Percentiles rank a stretch among this genome's conserved stretches.
phyloP scores from a whole-genome alignment of 2,888 invertebrate species.

The Seira sanloemensis region DNA sequence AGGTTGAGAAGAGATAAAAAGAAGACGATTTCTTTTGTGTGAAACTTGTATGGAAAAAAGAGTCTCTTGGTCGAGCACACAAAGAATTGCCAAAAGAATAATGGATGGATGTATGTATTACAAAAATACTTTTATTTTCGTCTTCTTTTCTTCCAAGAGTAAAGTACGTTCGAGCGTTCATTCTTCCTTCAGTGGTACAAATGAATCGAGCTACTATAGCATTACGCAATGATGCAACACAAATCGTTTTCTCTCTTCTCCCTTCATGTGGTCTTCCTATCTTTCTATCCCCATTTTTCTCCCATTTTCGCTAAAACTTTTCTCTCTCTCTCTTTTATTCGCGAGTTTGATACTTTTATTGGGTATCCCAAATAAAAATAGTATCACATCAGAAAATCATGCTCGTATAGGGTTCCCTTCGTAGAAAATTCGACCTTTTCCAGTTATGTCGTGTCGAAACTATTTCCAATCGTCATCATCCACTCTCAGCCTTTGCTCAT shows the following conservation, averaged over 20 bases:
- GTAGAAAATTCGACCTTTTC: constrained; percentile 33
- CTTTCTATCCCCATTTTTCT: not conserved
- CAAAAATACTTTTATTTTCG: constrained; percentile 8
- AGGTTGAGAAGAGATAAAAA: constrained; percentile 53
- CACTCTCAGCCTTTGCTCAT: not conserved
- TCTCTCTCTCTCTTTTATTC: constrained; percentile 17
- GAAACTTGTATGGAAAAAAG: constrained; percentile 48
- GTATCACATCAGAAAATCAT: constrained; percentile 1
- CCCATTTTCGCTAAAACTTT: constrained; percentile 13
- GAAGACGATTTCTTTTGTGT: constrained; percentile 48
- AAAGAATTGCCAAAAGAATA: constrained; percentile 54
- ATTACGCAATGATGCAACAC: constrained; percentile 47
- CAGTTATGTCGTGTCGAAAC: constrained; percentile 30
- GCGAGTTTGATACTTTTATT: constrained; percentile 16
- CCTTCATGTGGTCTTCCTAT: constrained; percentile 13
- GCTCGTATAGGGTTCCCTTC: not conserved
- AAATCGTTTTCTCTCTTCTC: constrained; percentile 36
- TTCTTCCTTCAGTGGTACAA: not conserved
- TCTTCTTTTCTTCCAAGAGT: constrained; percentile 4
- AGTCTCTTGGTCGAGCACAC: constrained; percentile 39
- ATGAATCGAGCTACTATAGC: constrained; percentile 11
- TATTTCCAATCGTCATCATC: constrained; percentile 48
- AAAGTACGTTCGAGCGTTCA: constrained; percentile 10
- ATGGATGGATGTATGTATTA: constrained; percentile 17
- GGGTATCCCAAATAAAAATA: constrained; percentile 10